These are phyloP conservation scores for Ecdyonurus torrentis DNA, from an alignment of 2,888 invertebrate species.

Conservation along the genomic window DNA sequence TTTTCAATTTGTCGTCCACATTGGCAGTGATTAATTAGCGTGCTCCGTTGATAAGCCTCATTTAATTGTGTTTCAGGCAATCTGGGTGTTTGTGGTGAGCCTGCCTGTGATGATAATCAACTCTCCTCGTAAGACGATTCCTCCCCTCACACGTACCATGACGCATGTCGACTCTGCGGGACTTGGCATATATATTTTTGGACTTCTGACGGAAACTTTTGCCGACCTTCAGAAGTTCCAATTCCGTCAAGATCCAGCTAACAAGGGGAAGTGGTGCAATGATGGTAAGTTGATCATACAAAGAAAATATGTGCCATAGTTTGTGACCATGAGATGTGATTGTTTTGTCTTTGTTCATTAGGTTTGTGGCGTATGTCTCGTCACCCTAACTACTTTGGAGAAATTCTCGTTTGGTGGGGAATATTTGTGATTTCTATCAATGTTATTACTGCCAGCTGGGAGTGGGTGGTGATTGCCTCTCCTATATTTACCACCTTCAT, in stretches of 20 bases:
- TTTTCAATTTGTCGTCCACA: neutral
- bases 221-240: slow-evolving; percentile 86
- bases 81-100: slow-evolving; percentile 86
- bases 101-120: slow-evolving; percentile 83
- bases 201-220: slow-evolving; percentile 72
- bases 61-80: slow-evolving; percentile 38
- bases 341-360: slow-evolving; percentile 16
- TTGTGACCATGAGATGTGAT: neutral
- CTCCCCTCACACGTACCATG: slow-evolving; percentile 60
- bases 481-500: slow-evolving; percentile 77
- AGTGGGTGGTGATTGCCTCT: slow-evolving; percentile 74
- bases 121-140: slow-evolving; percentile 61
- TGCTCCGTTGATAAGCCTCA: neutral
- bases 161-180: slow-evolving; percentile 75
- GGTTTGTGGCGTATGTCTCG: slow-evolving; percentile 75
- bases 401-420: slow-evolving; percentile 88
- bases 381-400: slow-evolving; percentile 91
- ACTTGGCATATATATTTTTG: slow-evolving; percentile 66
- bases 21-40: neutral
- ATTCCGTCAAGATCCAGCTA: slow-evolving; percentile 72
- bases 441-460: slow-evolving; percentile 56
- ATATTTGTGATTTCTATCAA: slow-evolving; percentile 78
- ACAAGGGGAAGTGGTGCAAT: slow-evolving; percentile 86
- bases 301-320: neutral
- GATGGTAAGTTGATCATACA: slow-evolving; percentile 40